Evolutionary conservation across 1,140 invertebrate species (phyloP), one percentile per base, ranked within the genome.

Genomic region (Bacillus rossius): DNA sequence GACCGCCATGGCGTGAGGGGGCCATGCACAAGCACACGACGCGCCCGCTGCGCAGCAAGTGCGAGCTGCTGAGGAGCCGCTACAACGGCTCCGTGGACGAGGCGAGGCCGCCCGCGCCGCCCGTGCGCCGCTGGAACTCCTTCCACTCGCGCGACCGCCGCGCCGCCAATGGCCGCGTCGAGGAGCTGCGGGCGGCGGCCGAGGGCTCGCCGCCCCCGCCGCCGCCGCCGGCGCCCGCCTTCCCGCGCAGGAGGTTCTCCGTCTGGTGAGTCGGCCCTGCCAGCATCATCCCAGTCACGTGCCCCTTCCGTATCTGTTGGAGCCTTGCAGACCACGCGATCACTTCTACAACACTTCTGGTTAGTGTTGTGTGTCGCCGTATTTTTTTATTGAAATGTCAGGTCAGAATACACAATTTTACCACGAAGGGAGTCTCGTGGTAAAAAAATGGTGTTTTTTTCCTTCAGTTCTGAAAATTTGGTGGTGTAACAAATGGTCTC

Each of bases 111-210:
- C 29, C 29, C 53, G 0, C 17, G n/a, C 14, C 19, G 34, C 76
- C 78, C 14, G 77, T 79, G 54, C 70, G 77, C 29, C 69, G 79
- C 60, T 81, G 79, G 79, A 80, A 81, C 68, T 80, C 78, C 57
- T 80, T 81, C 60, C 79, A 80, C 56, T 70, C 13, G 67, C 71
- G 26, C 8, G 57, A 63, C 4, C 61, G 58, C 10, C 56, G 53
- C 20, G 49, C 38, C 38, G 41, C 56, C 42, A 42, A 41, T 13
- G 55, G 40, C 38, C 59, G 37, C 38, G 58, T 67, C 8, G 49
- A 57, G 14, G 65, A 62, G 16, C 59, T 69, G 8, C 55, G 65
- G 49, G 61, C 58, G 59, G 66, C 58, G 61, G 65, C 64, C 62
- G 67, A 64, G 62, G 68, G 62, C 62, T 66, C 45, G 56, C 57